These are phyloP conservation scores for Amblyjoppa proteus DNA, from an alignment of 2,888 invertebrate genomes.

Conservation along the genomic window DNA sequence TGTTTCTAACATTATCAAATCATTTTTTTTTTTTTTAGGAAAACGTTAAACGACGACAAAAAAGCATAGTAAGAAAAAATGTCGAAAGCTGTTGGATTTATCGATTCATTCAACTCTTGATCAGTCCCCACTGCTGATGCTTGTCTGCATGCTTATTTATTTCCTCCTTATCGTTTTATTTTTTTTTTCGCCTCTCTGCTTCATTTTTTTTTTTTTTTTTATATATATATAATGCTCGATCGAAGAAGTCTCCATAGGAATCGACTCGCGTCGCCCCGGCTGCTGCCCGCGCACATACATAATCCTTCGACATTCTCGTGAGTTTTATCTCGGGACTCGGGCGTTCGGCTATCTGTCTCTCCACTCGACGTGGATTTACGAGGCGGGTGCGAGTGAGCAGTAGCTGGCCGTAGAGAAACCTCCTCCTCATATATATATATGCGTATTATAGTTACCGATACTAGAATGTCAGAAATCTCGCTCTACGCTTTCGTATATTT, in stretches of 20 bases:
- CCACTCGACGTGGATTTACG: constrained; percentile 67
- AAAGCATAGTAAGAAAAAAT: constrained; percentile 16
- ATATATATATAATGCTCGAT: constrained; percentile 34
- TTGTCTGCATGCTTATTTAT: constrained; percentile 66
- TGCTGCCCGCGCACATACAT: constrained; percentile 65
- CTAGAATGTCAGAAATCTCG: constrained; percentile 24
- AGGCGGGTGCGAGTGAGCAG: constrained; percentile 64
- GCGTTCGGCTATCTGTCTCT: constrained; percentile 69
- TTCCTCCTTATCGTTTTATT: constrained; percentile 63
- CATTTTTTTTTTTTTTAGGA: neutral
- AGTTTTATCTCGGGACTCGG: constrained; percentile 67
- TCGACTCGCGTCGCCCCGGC: constrained; percentile 51
- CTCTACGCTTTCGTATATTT: constrained; percentile 14
- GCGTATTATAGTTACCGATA: constrained; percentile 15
- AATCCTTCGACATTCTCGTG: constrained; percentile 69
- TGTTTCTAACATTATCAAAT: constrained; percentile 25
- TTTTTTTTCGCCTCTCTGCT: constrained; percentile 51
- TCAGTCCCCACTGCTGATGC: constrained; percentile 54
- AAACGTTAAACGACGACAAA: constrained; percentile 32
- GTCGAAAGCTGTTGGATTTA: constrained; percentile 53
- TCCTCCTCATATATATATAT: constrained; percentile 30
- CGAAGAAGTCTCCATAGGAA: constrained; percentile 57
- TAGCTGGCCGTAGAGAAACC: constrained; percentile 59
- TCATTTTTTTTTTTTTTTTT: constrained; percentile 42
- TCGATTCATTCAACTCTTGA: constrained; percentile 66